Evolutionary conservation across 2,888 invertebrate species (phyloP), one percentile per base, ranked within the genome.

Genomic region (Plebejus anna): DNA sequence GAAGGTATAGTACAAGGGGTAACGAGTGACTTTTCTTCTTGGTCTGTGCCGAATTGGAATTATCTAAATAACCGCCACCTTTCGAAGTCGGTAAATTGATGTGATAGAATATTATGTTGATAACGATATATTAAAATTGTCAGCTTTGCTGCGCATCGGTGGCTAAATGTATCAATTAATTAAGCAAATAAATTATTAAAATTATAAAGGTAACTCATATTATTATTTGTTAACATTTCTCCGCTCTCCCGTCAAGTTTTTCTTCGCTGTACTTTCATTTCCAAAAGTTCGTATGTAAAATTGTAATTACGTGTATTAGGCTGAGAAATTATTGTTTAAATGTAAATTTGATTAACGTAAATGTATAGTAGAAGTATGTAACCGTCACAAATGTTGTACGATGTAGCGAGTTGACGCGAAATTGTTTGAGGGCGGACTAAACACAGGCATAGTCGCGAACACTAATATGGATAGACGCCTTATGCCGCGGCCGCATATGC

Each of bases 1-100:
- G 77, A 78, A 81, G 77, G 81, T 80, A 80, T 76, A 79, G 76
- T 76, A 72, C 76, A 76, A 76, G 70, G 51, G 51, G 38, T 36
- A 57, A 55, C 42, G 38, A 55, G 55, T 76, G 4, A 55, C 36
- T 70, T 42, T 38, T 57, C 59, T 72, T 75, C 28, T 72, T 61
- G 61, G 72, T 61, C 42, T 72, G 76, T 72, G 57, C 72, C n/a
- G 55, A 70, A 55, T 73, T 55, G 47, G 55, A 71, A 73, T 32
- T 32, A 28, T 73, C 32, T 22, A 36, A 66, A 66, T 6, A 13
- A 16, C 16, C 66, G 66, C 13, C 32, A 16, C 13, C 13, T 66
- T 36, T 66, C 1, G 5, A 36, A 36, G 32, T 66, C 32, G 66
- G 32, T 36, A 32, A 5, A 32, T 66, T 66, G 13, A 66, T 66